Evolutionary conservation across 2,797 vertebrate species (phyloP).

Genomic region (Carduelis carduelis): DNA sequence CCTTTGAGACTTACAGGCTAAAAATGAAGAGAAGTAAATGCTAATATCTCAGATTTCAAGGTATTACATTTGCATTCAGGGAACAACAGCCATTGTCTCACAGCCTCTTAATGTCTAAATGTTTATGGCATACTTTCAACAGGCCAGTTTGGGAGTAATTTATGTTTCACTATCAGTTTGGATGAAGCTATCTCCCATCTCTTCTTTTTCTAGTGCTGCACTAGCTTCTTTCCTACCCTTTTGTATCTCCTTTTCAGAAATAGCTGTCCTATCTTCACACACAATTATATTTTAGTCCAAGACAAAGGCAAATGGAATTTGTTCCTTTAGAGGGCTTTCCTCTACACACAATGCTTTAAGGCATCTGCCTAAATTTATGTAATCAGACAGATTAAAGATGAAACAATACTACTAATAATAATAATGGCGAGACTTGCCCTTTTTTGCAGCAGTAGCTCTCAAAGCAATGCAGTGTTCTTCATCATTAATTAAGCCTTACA

Average conservation of each 20-base stretch:
- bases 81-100: background rate
- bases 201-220: background rate
- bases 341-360: background rate
- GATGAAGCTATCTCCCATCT: background rate
- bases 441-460: background rate
- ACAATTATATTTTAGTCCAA: background rate
- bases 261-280: background rate
- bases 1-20: background rate
- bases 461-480: background rate
- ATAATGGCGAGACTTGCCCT: background rate
- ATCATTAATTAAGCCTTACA: background rate
- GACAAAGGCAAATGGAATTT: background rate
- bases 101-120: background rate
- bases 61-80: background rate
- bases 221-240: background rate
- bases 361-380: slow-evolving; percentile 32
- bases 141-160: background rate
- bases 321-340: slow-evolving; percentile 14
- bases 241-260: background rate
- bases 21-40: background rate
- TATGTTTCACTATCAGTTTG: background rate
- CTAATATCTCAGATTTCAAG: background rate
- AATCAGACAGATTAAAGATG: slow-evolving; percentile 1
- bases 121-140: background rate
- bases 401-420: background rate